Conservation (phyloP, 2,113 vertebrate genomes). For the Pseudorasbora parva region DNA sequence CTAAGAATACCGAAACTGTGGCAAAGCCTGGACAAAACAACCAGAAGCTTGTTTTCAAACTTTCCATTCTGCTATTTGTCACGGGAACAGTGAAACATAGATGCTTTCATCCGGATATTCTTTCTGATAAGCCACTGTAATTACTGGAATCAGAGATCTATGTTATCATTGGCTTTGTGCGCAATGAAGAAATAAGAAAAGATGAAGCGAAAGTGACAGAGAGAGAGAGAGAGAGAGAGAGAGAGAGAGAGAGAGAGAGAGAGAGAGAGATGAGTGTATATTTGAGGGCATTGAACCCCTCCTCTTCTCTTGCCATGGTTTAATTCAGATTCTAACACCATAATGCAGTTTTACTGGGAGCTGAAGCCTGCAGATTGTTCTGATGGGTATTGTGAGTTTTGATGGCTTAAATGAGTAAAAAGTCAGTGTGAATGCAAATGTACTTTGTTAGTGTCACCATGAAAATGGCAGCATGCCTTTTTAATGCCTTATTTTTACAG, state of each 20-base stretch:
- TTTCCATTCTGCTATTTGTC: conserved; percentile 16
- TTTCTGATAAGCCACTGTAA: conserved; percentile 76
- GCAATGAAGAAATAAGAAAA: conserved; percentile 75
- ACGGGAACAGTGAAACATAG: conserved; percentile 32
- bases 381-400: conserved; percentile 78
- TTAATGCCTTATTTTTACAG: conserved; percentile 73
- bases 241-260: conserved; percentile 40
- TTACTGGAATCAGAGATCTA: conserved; percentile 78
- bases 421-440: conserved; percentile 77
- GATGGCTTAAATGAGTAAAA: conserved; percentile 72
- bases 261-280: conserved; percentile 72
- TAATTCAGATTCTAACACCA: conserved; percentile 78
- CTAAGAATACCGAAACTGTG: not conserved
- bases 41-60: conserved; percentile 51
- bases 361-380: conserved; percentile 63
- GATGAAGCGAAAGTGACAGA: conserved; percentile 66
- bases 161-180: conserved; percentile 79
- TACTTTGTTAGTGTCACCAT: conserved; percentile 76
- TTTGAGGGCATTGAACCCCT: conserved; percentile 68
- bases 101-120: conserved; percentile 71
- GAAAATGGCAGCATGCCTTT: conserved; percentile 78
- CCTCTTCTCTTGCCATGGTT: conserved; percentile 64
- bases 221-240: conserved; percentile 58
- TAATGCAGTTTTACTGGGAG: conserved; percentile 74
- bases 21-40: not conserved